Conservation (phyloP, 2,888 invertebrate species). For the Melinopterus prodromus region DNA sequence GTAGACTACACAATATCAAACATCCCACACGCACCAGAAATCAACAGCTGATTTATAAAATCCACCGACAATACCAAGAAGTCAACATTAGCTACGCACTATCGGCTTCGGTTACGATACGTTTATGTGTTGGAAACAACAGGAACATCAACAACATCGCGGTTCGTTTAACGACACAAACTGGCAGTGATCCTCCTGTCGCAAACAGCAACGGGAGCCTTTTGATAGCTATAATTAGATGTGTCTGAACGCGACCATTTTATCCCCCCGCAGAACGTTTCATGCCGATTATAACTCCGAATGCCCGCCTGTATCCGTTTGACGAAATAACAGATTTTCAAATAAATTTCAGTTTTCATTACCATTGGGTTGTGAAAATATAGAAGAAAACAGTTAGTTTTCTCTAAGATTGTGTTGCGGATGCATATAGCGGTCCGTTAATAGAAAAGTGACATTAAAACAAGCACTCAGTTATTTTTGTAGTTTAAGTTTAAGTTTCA, state of each 20-base stretch:
- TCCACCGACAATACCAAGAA: too few relatives aligned
- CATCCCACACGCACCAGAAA: too few relatives aligned
- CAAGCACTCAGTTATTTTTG: too few relatives aligned
- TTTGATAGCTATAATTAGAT: slow-evolving; percentile 36
- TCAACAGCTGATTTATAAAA: too few relatives aligned
- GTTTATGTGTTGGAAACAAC: background rate
- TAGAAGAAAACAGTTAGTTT: too few relatives aligned
- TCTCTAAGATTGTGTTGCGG: too few relatives aligned
- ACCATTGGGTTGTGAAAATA: background rate
- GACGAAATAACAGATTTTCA: background rate
- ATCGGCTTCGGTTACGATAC: too few relatives aligned
- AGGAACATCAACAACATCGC: background rate
- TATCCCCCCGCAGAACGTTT: background rate
- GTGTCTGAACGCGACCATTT: slow-evolving; percentile 12
- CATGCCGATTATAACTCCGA: background rate
- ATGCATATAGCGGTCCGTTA: too few relatives aligned
- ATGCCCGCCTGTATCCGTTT: background rate
- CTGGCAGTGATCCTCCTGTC: background rate
- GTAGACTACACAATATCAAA: too few relatives aligned
- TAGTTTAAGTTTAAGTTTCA: too few relatives aligned
- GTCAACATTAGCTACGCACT: too few relatives aligned
- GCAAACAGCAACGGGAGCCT: slow-evolving; percentile 21
- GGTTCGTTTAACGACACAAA: background rate
- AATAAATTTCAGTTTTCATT: background rate
- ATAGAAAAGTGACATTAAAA: too few relatives aligned